phyloP scores from a whole-genome alignment of 2,888 invertebrate genomes.

The Catocala sponsa region DNA sequence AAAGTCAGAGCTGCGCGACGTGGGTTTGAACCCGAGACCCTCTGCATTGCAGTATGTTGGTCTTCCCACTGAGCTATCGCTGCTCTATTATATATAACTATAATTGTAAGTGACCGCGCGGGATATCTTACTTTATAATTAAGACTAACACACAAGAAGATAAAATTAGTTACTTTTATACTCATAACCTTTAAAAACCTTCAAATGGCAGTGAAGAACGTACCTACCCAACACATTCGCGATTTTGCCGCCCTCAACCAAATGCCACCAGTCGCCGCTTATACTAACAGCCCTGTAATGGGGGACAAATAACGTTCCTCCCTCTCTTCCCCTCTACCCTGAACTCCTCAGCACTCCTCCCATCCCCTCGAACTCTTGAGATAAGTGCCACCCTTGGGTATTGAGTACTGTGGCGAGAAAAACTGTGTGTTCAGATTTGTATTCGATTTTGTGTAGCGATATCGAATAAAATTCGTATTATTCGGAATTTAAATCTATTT shows the following conservation, averaged over 20 bases:
- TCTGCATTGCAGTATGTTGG: too few species aligned
- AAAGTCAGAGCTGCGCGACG: too few species aligned
- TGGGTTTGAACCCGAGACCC: too few species aligned
- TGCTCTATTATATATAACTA: too few species aligned
- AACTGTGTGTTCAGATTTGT: slow-evolving; percentile 13
- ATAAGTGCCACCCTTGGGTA: slow-evolving; percentile 53
- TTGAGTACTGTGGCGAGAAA: slow-evolving; percentile 35
- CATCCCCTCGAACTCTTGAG: slow-evolving; percentile 41
- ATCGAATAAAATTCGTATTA: too few species aligned
- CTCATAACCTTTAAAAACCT: slow-evolving; percentile 3
- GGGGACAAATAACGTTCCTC: slow-evolving; percentile 49
- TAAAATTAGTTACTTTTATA: background rate
- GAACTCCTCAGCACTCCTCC: slow-evolving; percentile 10
- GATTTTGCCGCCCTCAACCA: slow-evolving; percentile 11
- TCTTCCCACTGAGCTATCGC: too few species aligned
- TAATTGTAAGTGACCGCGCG: too few species aligned
- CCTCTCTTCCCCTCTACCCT: slow-evolving; percentile 3
- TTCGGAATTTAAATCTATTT: too few species aligned
- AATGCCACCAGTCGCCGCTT: slow-evolving; percentile 42
- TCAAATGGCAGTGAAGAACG: background rate
- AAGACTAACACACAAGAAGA: too few species aligned
- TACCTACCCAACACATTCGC: slow-evolving; percentile 5
- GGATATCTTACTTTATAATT: too few species aligned
- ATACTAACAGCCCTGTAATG: slow-evolving; percentile 54
- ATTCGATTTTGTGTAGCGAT: background rate